These are phyloP conservation scores for Petrocephalus schoutedeni DNA, from an alignment of 2,797 vertebrate species.

Conservation along the genomic window DNA sequence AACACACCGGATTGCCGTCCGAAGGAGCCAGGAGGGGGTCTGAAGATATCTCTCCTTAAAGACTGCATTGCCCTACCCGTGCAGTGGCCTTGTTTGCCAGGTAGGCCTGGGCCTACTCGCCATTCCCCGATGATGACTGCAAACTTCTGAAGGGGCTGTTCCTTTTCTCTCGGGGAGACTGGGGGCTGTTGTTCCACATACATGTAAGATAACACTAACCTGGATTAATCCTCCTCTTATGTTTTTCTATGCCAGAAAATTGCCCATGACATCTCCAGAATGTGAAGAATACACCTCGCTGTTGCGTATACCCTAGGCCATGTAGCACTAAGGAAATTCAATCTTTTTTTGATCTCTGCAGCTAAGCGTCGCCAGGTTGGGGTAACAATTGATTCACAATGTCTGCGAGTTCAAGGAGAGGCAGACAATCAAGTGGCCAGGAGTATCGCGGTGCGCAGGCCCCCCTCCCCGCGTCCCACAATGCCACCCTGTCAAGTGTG, in stretches of 20 bases:
- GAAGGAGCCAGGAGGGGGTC: neutral
- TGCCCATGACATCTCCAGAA: constrained; percentile 24
- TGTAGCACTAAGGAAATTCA: constrained; percentile 23
- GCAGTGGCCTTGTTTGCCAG: neutral
- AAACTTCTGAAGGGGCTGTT: neutral
- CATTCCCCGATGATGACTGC: neutral
- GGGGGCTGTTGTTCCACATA: constrained; percentile 6
- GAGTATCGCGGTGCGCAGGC: neutral
- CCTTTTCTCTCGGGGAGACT: neutral
- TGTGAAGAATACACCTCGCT: neutral
- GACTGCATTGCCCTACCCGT: neutral
- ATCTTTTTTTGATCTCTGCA: constrained; percentile 29
- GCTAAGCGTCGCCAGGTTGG: constrained; percentile 17
- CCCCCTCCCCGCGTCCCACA: neutral
- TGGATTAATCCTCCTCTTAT: constrained; percentile 23
- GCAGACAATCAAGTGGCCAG: constrained; percentile 18
- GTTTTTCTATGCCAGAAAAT: constrained; percentile 21
- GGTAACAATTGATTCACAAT: constrained; percentile 25
- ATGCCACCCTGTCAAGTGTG: constrained; percentile 24
- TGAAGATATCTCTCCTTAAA: neutral
- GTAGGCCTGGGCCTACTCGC: neutral
- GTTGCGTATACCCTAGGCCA: constrained; percentile 23
- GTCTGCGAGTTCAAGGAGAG: constrained; percentile 27
- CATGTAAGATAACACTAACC: constrained; percentile 23
- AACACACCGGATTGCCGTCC: neutral